Evolutionary conservation across 2,113 vertebrate genomes (phyloP), one percentile per base, ranked within the genome.

Genomic region (Physeter macrocephalus): DNA sequence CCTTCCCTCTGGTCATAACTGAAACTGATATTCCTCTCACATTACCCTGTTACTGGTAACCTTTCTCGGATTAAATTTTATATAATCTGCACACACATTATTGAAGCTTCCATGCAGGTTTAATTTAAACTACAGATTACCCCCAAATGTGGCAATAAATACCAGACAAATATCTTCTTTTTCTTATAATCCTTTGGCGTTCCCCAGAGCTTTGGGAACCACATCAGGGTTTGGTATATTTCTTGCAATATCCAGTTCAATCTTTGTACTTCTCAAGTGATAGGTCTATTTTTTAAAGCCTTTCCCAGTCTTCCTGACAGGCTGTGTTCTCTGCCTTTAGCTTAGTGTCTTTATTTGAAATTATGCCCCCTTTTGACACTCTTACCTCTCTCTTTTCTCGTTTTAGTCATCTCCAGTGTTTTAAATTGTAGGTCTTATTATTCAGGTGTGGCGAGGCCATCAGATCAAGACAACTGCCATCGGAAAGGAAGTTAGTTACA

Each of bases 81-180:
- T 67, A 85, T 88, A 81, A 88, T 90, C 13, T 82, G 67, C 15
- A 84, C 14, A 69, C 6, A 36, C 10, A 84, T n/a, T 31, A 31
- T 85, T 92, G 69, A 94, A 71, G 8, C 17, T 61, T 69, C 64
- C 93, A 46, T 11, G 34, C 34, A 64, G 29, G 41, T 90, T 95
- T 96, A 83, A 83, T 86, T 34, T 88, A 80, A 93, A 81, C 59
- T 61, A 43, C 6, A 88, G 54, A 54, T 88, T 25, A 6, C 11
- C n/a, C 2, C 6, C 49, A 25, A 15, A 41, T 29, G 54, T 57
- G 34, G 13, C 93, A 90, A 95, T 94, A 92, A 59, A 90, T 88
- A 77, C 67, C 54, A 72, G 43, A 41, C 71, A 95, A 82, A 78
- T 95, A 96, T 91, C 86, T 74, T 64, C 31, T 90, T 96, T 77